Evolutionary conservation across 1,140 invertebrate species (phyloP), one percentile per base, ranked within the genome.

Genomic region (Drosophila mojavensis): DNA sequence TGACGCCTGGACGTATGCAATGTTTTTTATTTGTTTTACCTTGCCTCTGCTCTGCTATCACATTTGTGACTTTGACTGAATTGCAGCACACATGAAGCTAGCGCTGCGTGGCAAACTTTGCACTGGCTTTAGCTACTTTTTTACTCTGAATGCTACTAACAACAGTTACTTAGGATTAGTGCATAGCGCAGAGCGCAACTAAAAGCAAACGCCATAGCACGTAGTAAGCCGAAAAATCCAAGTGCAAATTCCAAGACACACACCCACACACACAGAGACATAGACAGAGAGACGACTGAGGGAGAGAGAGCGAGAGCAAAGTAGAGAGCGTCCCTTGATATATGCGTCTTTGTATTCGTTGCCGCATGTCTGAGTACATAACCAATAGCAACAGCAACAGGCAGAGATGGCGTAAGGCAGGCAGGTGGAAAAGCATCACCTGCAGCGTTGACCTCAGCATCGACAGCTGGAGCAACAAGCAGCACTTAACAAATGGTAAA

Each of bases 401-500:
- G 62, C 69, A 54, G 64, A 48, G 36, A 56, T 30, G 48, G 55
- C 55, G 30, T 51, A 64, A 73, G 72, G 55, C 65, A 73, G 72
- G 55, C 65, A 54, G 70, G 53, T 54, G 58, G 59, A 54, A 63
- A 83, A 69, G 75, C 71, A 74, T 75, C 73, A 77, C 78, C 81
- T 80, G 81, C 81, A 84, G 81, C 69, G 81, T 75, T 88, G 83
- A 88, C 84, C 82, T 86, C 82, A 83, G 79, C 84, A 89, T 88
- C 83, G 83, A 83, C 83, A 88, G 83, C 84, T 89, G 84, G 77
- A 89, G 84, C 84, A 88, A 88, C 84, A 88, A 88, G 84, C 84
- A 88, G 84, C 84, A 88, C 84, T 88, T 88, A 89, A 88, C 84
- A 88, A 88, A 88, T 88, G 84, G 84, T 89, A 89, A 89, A 88